These are phyloP conservation scores for Philopedon plagiatum DNA, from an alignment of 2,888 invertebrate species.

Conservation along the genomic window DNA sequence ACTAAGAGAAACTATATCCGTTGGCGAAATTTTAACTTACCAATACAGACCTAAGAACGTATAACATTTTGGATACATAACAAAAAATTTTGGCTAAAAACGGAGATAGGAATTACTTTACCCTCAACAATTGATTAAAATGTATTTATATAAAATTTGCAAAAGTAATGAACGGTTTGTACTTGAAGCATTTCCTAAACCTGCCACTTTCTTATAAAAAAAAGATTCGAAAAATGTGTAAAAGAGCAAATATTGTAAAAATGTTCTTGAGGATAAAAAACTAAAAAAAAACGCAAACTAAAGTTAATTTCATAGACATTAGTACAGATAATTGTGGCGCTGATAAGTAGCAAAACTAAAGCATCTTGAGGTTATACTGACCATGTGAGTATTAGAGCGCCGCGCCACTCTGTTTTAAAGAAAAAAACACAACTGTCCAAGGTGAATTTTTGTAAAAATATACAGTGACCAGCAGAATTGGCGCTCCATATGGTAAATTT, in stretches of 20 bases:
- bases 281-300: too few relatives aligned
- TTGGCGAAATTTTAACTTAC: constrained; percentile 37
- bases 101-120: constrained; percentile 57
- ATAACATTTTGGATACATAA: constrained; percentile 34
- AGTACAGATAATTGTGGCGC: too few relatives aligned
- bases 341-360: too few relatives aligned
- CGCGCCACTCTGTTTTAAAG: too few relatives aligned
- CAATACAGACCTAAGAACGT: constrained; percentile 35
- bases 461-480: too few relatives aligned
- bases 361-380: too few relatives aligned
- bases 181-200: constrained; percentile 77
- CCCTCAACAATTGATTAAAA: constrained; percentile 68
- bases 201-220: constrained; percentile 59
- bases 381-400: too few relatives aligned
- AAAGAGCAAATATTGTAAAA: not conserved
- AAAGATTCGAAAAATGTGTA: constrained; percentile 14
- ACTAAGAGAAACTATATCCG: constrained; percentile 4
- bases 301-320: too few relatives aligned
- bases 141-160: constrained; percentile 76
- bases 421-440: too few relatives aligned
- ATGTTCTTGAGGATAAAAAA: too few relatives aligned
- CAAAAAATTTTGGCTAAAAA: constrained; percentile 46
- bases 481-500: too few relatives aligned
- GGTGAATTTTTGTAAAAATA: too few relatives aligned
- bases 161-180: constrained; percentile 82